Evolutionary conservation across 2,888 invertebrate genomes (phyloP), one percentile per base, ranked within the genome.

Genomic region (Eristalis tenax): DNA sequence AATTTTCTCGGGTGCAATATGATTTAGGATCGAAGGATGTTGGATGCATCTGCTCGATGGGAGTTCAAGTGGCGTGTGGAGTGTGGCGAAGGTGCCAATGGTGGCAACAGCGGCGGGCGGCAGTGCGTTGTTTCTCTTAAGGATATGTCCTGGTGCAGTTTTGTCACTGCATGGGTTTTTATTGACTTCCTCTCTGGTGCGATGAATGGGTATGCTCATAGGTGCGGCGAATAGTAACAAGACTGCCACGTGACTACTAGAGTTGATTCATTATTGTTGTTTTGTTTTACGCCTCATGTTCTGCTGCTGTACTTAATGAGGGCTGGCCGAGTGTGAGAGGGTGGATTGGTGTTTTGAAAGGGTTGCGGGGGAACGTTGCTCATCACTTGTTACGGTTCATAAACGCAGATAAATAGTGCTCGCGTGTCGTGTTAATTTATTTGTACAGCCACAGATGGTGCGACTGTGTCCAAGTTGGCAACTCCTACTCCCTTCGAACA

Each of bases 341-440:
- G 75, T 84, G 70, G 56, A 65, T 18, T 59, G 40, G 15, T 32
- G 32, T 50, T 43, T 61, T 57, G 15, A 35, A 82, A 78, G 82
- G 78, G 82, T 86, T 86, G 40, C 23, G 66, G 90, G 91, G 91
- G 32, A 32, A 92, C 18, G 0, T 5, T 8, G 8, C 91, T 92
- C 92, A 91, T 92, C 92, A 92, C 92, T 92, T 92, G 92, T 91
- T 90, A 92, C 92, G 92, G 91, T 92, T 92, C 92, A 92, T 91
- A 92, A 92, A 92, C 91, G 90, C 91, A 91, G 78, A 75, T 71
- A 61, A 71, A 79, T 79, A 78, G 57, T 79, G 13, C 50, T 75
- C 71, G 74, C 70, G 78, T 86, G 86, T 61, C 63, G 66, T 43
- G 70, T 78, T 78, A 86, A 79, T 83, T 86, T 75, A 78, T 71